These are phyloP conservation scores for Eudyptes chrysolophus DNA, from an alignment of 2,113 vertebrate genomes.

Conservation along the genomic window DNA sequence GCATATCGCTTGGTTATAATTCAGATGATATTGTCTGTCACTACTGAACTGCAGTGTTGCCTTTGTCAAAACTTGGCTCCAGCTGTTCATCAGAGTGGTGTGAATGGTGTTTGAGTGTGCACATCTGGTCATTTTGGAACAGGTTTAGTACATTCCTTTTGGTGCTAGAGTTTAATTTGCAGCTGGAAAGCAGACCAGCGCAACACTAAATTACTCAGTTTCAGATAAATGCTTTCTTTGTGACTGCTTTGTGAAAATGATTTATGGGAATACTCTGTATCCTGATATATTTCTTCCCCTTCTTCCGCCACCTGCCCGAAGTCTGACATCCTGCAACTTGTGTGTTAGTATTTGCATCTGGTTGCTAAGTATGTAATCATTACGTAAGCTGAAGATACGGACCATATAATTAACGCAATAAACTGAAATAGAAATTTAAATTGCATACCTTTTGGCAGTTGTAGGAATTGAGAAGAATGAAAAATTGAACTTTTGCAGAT, in stretches of 20 bases:
- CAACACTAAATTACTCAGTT: slow-evolving; percentile 27
- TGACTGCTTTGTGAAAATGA: slow-evolving; percentile 44
- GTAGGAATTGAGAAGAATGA: background rate
- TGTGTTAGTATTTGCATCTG: background rate
- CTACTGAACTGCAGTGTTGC: background rate
- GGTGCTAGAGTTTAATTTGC: slow-evolving; percentile 58
- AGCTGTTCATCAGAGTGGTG: slow-evolving; percentile 10
- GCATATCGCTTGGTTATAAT: background rate
- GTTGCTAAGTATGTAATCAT: background rate
- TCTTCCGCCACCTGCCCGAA: background rate
- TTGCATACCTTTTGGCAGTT: background rate
- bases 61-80: background rate
- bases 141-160: slow-evolving; percentile 72
- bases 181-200: slow-evolving; percentile 58
- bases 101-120: slow-evolving; percentile 48
- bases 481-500: background rate
- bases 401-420: background rate
- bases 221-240: slow-evolving; percentile 50
- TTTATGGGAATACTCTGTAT: slow-evolving; percentile 14
- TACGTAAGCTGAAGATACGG: background rate
- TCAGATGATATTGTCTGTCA: background rate
- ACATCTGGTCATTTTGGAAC: slow-evolving; percentile 75
- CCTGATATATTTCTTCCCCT: background rate
- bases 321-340: background rate
- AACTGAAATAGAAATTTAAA: background rate